Base-by-base conservation (phyloP, 2,113 vertebrate genomes). In the Actinemys pallida region DNA sequence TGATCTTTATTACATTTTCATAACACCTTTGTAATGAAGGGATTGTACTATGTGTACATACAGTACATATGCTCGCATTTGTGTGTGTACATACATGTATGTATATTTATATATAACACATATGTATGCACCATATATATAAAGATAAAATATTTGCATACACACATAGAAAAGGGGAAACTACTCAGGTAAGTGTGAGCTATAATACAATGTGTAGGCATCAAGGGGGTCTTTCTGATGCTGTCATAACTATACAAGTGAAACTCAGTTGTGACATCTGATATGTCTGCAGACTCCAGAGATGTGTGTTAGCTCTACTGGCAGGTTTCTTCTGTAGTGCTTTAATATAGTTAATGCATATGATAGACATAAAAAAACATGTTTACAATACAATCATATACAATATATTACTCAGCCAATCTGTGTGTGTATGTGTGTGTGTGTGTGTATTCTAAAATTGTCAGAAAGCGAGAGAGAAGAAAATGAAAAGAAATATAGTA, bases 261-360 rank as follows among this genome's bases (percentile, higher is more conserved):
- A 96, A 95, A 93, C 92, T 82, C 86, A 92, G 93, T 90, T 52
- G 49, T 92, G 93, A 91, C 45, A 65, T 2, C 6, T 90, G 85
- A 93, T 82, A 92, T 84, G 92, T 94, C 25, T 93, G 86, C 92
- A 92, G 86, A 92, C 54, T 87, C 75, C 24, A 45, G 42, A 94
- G n/a, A 72, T 11, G n/a, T 69, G 17, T 39, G 65, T n/a, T 39
- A 22, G 20, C 35, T 93, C 89, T 92, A 80, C 94, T 97, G 96
- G 93, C 96, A 97, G 93, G 6, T 88, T 96, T 96, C 95, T 92
- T 96, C 79, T 83, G 86, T 76, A 94, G 95, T 95, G 88, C 95
- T 96, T 95, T 97, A 96, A 93, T 96, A 96, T 95, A 95, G 86
- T 93, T 97, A 97, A 96, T 97, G 92, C 95, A 96, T 96, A 96